Percentiles rank a stretch among this genome's conserved stretches.
Conservation (phyloP, 2,888 invertebrate genomes). For the Drosophila sordidula region DNA sequence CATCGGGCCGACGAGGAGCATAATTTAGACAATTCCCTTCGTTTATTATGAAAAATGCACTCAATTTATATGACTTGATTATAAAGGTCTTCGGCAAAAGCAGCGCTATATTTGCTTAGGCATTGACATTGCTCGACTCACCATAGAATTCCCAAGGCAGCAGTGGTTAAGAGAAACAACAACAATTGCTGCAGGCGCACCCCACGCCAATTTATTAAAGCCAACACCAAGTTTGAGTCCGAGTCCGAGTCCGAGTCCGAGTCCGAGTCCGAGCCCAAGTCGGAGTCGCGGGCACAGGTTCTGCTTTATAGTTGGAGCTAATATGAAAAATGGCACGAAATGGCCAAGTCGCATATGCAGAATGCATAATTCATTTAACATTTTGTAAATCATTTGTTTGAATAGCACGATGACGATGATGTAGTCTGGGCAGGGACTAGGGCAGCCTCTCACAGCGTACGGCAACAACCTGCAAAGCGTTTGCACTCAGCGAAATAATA, state of each 20-base stretch:
- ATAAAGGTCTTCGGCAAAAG: conserved; percentile 58
- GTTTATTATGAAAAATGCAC: conserved; percentile 78
- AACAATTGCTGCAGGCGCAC: conserved; percentile 69
- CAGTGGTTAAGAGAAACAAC: conserved; percentile 24
- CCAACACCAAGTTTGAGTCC: conserved; percentile 64
- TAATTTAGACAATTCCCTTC: conserved; percentile 78
- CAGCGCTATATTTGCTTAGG: conserved; percentile 67
- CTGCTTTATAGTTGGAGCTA: conserved; percentile 27
- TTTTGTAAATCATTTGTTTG: conserved; percentile 83
- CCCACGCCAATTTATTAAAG: conserved; percentile 80
- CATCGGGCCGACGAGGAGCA: conserved; percentile 32
- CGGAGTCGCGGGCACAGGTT: conserved; percentile 13
- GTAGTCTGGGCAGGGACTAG: conserved; percentile 49
- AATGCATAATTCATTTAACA: conserved; percentile 82
- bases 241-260: conserved; percentile 17
- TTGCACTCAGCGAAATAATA: conserved; percentile 2
- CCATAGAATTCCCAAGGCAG: conserved; percentile 27
- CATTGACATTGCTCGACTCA: conserved; percentile 63
- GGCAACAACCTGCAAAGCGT: conserved; percentile 64
- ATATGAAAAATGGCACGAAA: conserved; percentile 67
- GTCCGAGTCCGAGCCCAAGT: background rate
- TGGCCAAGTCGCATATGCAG: conserved; percentile 71
- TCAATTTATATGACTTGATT: conserved; percentile 80
- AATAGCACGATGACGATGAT: conserved; percentile 78
- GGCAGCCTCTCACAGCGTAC: conserved; percentile 33